Evolutionary conservation across 2,888 invertebrate genomes (phyloP).

Genomic region (Mesorhabditis sp.): DNA sequence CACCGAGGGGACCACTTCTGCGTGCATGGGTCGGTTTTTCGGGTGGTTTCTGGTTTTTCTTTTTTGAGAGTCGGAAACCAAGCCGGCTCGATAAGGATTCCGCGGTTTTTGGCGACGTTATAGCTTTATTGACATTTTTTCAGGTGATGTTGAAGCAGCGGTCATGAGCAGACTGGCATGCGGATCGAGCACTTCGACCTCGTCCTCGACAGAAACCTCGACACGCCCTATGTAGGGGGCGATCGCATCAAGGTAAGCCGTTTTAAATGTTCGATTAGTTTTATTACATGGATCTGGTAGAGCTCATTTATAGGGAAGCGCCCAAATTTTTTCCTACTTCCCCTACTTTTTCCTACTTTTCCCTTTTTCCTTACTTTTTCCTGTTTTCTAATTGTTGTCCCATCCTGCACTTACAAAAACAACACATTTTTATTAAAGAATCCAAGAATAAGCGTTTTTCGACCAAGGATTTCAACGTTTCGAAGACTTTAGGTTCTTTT

Average conservation of each 20-base stretch:
- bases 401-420: no score
- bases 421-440: no score
- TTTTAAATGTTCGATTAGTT: not conserved
- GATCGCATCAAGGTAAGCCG: slow-evolving; percentile 36
- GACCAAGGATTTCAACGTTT: no score
- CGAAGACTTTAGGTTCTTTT: no score
- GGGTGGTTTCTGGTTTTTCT: not conserved
- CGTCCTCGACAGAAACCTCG: slow-evolving; percentile 38
- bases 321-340: no score
- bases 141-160: slow-evolving; percentile 3
- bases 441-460: no score
- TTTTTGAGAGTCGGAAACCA: not conserved
- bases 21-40: not conserved
- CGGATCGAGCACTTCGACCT: slow-evolving; percentile 53
- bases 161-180: slow-evolving; percentile 12
- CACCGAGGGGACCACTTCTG: not conserved
- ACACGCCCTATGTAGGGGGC: slow-evolving; percentile 45
- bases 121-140: not conserved
- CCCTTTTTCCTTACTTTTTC: no score
- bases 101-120: no score
- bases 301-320: no score
- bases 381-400: no score
- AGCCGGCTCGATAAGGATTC: not conserved
- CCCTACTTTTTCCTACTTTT: no score
- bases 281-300: not conserved